phyloP scores from a whole-genome alignment of 1,140 invertebrate genomes.

The Drosophila melanica region DNA sequence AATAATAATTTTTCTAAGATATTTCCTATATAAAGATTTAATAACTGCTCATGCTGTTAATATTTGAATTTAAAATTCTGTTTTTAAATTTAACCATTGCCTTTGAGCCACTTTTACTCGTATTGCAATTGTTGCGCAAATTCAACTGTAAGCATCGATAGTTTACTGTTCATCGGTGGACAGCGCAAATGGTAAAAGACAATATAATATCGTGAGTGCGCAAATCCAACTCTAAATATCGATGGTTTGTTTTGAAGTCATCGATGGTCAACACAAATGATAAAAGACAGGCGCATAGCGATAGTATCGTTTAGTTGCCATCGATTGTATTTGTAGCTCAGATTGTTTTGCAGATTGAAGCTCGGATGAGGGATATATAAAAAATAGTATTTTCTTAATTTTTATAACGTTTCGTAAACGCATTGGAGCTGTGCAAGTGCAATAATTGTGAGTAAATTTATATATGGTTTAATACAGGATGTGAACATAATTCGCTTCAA shows the following conservation, averaged over 20 bases:
- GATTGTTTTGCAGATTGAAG: constrained; percentile 65
- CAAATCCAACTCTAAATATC: constrained; percentile 7
- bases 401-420: constrained; percentile 64
- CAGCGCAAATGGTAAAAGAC: too few relatives aligned
- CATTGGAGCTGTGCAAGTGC: constrained; percentile 74
- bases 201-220: too few relatives aligned
- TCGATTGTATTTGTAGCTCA: constrained; percentile 47
- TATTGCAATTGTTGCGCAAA: too few relatives aligned
- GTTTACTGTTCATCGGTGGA: too few relatives aligned
- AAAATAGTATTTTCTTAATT: constrained; percentile 55
- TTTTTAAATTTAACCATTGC: too few relatives aligned
- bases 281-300: constrained; percentile 8
- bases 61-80: too few relatives aligned
- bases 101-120: too few relatives aligned
- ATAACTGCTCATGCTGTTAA: too few relatives aligned
- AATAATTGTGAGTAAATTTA: constrained; percentile 72
- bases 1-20: too few relatives aligned
- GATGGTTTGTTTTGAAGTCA: constrained; percentile 8
- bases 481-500: constrained; percentile 30
- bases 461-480: constrained; percentile 20
- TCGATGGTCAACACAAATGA: constrained; percentile 7
- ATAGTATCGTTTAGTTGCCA: constrained; percentile 36
- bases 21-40: too few relatives aligned
- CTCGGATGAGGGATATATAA: constrained; percentile 69
- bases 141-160: too few relatives aligned